Conservation (phyloP, 2,113 vertebrate species). For the Ailuropoda melanoleuca region DNA sequence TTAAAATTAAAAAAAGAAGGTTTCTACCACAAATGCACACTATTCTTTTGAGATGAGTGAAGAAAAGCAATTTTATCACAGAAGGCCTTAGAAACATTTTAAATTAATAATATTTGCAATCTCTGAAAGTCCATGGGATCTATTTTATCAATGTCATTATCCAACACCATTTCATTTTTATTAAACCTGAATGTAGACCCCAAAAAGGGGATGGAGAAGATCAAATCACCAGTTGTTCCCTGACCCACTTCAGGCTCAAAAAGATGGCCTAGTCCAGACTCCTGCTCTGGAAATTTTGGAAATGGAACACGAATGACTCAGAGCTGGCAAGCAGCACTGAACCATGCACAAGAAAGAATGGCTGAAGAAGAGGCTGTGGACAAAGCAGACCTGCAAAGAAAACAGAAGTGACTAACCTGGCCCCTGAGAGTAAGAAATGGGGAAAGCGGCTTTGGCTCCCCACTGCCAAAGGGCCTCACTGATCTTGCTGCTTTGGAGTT, state of each 20-base stretch:
- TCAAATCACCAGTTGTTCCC: not conserved
- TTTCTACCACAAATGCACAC: not conserved
- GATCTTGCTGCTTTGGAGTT: not conserved
- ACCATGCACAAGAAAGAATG: not conserved
- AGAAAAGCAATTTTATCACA: not conserved
- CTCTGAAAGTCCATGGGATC: not conserved
- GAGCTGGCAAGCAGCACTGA: not conserved
- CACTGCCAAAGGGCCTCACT: not conserved
- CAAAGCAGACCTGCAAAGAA: not conserved
- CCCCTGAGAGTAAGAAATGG: not conserved
- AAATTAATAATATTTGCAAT: not conserved
- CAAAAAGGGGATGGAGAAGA: not conserved
- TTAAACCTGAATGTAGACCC: not conserved
- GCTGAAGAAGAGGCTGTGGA: not conserved
- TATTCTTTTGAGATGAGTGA: not conserved
- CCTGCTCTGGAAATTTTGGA: not conserved
- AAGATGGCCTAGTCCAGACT: not conserved
- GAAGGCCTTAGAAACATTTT: not conserved
- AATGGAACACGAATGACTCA: conserved; percentile 1
- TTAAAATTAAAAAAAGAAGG: not conserved
- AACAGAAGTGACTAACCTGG: not conserved
- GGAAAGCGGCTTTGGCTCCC: not conserved
- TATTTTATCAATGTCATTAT: not conserved
- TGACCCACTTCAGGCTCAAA: not conserved
- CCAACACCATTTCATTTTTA: not conserved